A percentile compares a stretch with the other conserved stretches of the same genome.
Evolutionary conservation across 2,113 vertebrate genomes (phyloP).

Genomic region (Galemys pyrenaicus): DNA sequence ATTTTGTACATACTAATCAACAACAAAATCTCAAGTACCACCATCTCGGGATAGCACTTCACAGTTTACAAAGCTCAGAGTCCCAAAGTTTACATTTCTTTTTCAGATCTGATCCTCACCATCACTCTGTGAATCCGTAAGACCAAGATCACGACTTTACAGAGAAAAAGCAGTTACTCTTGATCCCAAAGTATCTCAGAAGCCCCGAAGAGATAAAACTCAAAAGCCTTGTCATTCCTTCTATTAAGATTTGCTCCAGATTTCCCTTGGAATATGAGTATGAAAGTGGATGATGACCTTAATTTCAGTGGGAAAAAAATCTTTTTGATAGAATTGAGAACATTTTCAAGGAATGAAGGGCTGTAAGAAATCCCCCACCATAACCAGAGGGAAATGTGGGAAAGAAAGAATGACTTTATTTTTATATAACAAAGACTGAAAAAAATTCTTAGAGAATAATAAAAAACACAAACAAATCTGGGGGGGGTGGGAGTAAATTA

Average conservation of each 20-base stretch:
- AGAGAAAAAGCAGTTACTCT: neutral
- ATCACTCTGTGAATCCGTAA: neutral
- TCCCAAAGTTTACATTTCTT: neutral
- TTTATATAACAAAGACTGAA: neutral
- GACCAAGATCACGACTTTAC: neutral
- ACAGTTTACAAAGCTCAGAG: neutral
- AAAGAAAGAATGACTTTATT: neutral
- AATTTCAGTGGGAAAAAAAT: neutral
- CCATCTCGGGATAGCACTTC: neutral
- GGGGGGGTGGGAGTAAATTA: neutral
- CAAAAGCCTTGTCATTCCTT: neutral
- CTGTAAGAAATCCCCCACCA: neutral
- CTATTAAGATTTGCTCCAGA: neutral
- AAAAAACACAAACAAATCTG: neutral
- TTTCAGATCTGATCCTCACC: neutral
- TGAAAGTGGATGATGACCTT: neutral
- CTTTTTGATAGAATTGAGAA: neutral
- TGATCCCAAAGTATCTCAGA: neutral
- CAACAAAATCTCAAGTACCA: neutral
- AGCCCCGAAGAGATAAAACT: neutral
- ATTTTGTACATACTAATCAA: neutral
- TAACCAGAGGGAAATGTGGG: neutral
- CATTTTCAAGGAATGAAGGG: neutral
- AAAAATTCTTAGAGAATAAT: neutral
- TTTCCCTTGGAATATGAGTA: neutral